Percentiles rank a stretch among this genome's conserved stretches.
These are phyloP conservation scores for Anagrus nilaparvatae DNA, from an alignment of 1,140 invertebrate species.

Conservation along the genomic window DNA sequence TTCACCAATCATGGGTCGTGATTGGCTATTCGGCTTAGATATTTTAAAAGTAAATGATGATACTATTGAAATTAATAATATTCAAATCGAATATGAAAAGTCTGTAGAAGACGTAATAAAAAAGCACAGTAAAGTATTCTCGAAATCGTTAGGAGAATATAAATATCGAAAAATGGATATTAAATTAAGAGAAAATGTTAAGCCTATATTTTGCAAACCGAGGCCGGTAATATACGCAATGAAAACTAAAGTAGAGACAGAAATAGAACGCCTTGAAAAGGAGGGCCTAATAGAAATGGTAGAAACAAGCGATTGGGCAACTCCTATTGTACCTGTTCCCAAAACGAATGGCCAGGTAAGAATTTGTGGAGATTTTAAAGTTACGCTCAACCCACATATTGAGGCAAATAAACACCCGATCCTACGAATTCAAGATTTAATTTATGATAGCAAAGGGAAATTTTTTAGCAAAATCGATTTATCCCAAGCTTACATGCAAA, in stretches of 20 bases:
- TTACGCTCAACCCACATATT: constrained; percentile 19
- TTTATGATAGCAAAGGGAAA: constrained; percentile 10
- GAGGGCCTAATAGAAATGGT: constrained; percentile 30
- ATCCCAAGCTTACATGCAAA: constrained; percentile 13
- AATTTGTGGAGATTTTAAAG: constrained; percentile 30
- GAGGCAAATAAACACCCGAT: not conserved
- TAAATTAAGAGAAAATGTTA: constrained; percentile 20
- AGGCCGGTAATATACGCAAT: constrained; percentile 22
- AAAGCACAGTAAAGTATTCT: no score
- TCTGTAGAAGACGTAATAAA: no score
- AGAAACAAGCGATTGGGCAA: constrained; percentile 31
- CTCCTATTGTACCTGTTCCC: constrained; percentile 36
- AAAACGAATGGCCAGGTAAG: no score
- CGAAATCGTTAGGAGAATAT: no score
- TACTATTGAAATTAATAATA: no score
- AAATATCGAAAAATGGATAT: no score
- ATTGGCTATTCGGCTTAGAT: no score
- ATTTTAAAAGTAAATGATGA: no score
- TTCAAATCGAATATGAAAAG: no score
- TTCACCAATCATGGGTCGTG: no score
- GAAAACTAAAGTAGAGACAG: constrained; percentile 19
- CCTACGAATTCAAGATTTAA: constrained; percentile 7
- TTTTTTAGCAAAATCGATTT: constrained; percentile 11
- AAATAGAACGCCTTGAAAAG: constrained; percentile 21
- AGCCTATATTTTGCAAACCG: constrained; percentile 26